Percentiles rank a stretch among this genome's conserved stretches.
Evolutionary conservation across 2,797 vertebrate genomes (phyloP).

Genomic region (Vultur gryphus): DNA sequence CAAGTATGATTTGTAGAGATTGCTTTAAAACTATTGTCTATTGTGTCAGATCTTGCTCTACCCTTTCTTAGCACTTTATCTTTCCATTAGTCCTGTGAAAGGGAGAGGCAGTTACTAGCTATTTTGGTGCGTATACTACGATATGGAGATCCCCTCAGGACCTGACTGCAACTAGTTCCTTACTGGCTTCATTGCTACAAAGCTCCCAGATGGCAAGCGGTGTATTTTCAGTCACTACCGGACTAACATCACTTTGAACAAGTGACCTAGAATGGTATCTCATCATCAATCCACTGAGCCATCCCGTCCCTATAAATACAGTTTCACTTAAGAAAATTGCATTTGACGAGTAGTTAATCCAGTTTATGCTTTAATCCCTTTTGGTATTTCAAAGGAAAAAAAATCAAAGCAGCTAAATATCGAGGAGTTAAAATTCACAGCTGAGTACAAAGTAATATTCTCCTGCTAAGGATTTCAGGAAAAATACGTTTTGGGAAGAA

Average conservation of each 20-base stretch:
- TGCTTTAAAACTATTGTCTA: background rate
- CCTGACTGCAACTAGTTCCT: background rate
- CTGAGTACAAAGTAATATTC: background rate
- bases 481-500: background rate
- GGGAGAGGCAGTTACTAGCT: background rate
- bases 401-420: background rate
- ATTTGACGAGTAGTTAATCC: slow-evolving; percentile 1
- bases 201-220: background rate
- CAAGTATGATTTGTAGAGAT: background rate
- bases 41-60: background rate
- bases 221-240: background rate
- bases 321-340: slow-evolving; percentile 33
- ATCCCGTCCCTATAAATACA: background rate
- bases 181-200: background rate
- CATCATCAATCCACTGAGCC: background rate
- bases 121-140: background rate
- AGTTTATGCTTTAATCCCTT: slow-evolving; percentile 33
- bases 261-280: slow-evolving; percentile 43
- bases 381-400: slow-evolving; percentile 6
- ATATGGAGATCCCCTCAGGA: background rate
- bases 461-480: background rate
- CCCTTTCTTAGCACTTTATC: background rate
- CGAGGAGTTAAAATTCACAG: background rate
- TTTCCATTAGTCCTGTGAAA: background rate
- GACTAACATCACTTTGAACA: slow-evolving; percentile 1